A percentile compares a stretch with the other conserved stretches of the same genome.
Conservation (phyloP, 1,140 invertebrate genomes). For the Neelides sp. region DNA sequence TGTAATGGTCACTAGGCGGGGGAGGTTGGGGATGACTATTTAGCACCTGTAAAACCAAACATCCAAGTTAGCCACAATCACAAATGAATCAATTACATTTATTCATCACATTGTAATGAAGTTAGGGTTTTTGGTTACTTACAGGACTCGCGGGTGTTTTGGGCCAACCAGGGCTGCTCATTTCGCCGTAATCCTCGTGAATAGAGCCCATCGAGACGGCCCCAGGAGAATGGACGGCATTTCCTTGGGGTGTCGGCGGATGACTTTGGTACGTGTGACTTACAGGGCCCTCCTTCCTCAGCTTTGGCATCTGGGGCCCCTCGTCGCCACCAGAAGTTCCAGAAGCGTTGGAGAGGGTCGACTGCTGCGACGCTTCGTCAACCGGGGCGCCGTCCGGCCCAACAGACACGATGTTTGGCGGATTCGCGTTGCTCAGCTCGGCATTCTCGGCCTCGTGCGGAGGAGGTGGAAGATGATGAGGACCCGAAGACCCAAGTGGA, state of each 20-base stretch:
- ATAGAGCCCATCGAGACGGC: conserved; percentile 65
- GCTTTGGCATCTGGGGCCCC: conserved; percentile 54
- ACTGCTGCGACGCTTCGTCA: conserved; percentile 81
- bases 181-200: conserved; percentile 80
- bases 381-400: conserved; percentile 72
- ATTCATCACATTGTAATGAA: conserved; percentile 10
- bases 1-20: conserved; percentile 28
- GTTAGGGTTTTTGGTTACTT: conserved; percentile 36
- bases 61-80: conserved; percentile 8
- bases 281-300: conserved; percentile 47
- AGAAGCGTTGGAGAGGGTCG: conserved; percentile 77
- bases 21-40: conserved; percentile 30
- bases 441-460: too few relatives aligned
- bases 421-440: conserved; percentile 31
- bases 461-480: conserved; percentile 46
- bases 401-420: conserved; percentile 47
- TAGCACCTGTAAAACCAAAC: conserved; percentile 23
- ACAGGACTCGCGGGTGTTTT: conserved; percentile 80
- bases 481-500: conserved; percentile 47
- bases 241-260: conserved; percentile 56
- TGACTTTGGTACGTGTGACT: conserved; percentile 42
- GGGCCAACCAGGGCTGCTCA: conserved; percentile 70
- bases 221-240: conserved; percentile 60
- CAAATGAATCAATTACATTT: not conserved
- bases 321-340: conserved; percentile 74